Evolutionary conservation across 2,888 invertebrate species (phyloP).

Genomic region (Eurois occulta): DNA sequence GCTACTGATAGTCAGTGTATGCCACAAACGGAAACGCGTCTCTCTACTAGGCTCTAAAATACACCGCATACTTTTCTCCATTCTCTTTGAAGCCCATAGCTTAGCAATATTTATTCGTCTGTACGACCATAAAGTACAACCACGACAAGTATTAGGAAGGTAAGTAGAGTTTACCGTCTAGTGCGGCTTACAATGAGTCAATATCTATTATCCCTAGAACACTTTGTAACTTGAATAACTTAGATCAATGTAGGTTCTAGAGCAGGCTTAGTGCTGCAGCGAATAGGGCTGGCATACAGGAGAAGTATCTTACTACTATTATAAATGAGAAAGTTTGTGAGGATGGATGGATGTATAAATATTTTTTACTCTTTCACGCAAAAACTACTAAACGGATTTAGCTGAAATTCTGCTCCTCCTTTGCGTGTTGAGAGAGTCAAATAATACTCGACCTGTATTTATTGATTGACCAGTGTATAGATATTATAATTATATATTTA

Average conservation of each 20-base stretch:
- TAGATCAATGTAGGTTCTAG: constrained; percentile 52
- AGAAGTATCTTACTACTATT: neutral
- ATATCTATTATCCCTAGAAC: constrained; percentile 55
- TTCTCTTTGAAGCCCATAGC: neutral
- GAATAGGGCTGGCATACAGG: constrained; percentile 51
- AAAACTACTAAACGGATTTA: too few species aligned
- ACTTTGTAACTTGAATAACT: constrained; percentile 62
- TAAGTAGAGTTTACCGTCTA: constrained; percentile 50
- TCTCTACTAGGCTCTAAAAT: too few species aligned
- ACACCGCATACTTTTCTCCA: neutral
- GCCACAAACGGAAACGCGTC: neutral
- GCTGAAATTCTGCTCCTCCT: too few species aligned
- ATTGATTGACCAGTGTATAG: too few species aligned
- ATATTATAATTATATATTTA: too few species aligned
- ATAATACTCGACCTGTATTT: too few species aligned
- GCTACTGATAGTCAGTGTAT: neutral
- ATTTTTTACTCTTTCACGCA: too few species aligned
- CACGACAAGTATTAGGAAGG: constrained; percentile 45
- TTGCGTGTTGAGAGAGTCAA: too few species aligned
- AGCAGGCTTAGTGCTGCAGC: constrained; percentile 25
- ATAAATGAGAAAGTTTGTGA: too few species aligned
- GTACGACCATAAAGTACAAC: constrained; percentile 41
- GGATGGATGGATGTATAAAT: too few species aligned
- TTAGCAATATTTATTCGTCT: constrained; percentile 31
- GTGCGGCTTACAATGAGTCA: constrained; percentile 44